Evolutionary conservation across 2,113 vertebrate species (phyloP), one percentile per base, ranked within the genome.

Genomic region (Bos taurus): DNA sequence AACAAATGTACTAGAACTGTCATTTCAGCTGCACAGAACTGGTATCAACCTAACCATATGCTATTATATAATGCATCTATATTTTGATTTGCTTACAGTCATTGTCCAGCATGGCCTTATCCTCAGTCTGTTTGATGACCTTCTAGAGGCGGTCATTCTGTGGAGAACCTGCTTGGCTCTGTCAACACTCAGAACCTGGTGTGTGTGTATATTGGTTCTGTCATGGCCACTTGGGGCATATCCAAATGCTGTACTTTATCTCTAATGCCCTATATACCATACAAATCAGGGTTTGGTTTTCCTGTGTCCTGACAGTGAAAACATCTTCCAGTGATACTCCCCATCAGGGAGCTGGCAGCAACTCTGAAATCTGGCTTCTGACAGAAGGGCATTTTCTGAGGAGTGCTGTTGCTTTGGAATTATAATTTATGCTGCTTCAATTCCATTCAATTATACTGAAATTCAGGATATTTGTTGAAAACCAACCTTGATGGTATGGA

Each of bases 301-400:
- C 59, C 85, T 97, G 48, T 30, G 67, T 83, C 54, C 54, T 84
- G 86, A 91, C 23, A 88, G 25, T 74, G 91, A 84, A 94, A 97
- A 91, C 33, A 59, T 94, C 89, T 97, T 91, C 89, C 86, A 86
- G 92, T 95, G 97, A 97, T 33, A 56, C 26, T 97, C 43, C 67
- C 40, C 48, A 84, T 57, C 57, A 48, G 95, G 60, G 67, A 91
- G 78, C 6, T 97, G 95, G 95, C 95, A 97, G 91, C 3, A 77
- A 60, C 71, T 95, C 40, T 64, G 56, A 93, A 84, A 89, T 95
- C 93, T 94, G 93, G 57, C 28, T 94, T 80, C 91, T 97, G 94
- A 95, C 67, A 95, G 83, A 94, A 96, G 74, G 86, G 36, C 64
- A 89, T 91, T 94, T 90, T 97, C 95, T n/a, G 25, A 91, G 93